Evolutionary conservation across 2,888 invertebrate genomes (phyloP).

Genomic region (Erpobdella octoculata): DNA sequence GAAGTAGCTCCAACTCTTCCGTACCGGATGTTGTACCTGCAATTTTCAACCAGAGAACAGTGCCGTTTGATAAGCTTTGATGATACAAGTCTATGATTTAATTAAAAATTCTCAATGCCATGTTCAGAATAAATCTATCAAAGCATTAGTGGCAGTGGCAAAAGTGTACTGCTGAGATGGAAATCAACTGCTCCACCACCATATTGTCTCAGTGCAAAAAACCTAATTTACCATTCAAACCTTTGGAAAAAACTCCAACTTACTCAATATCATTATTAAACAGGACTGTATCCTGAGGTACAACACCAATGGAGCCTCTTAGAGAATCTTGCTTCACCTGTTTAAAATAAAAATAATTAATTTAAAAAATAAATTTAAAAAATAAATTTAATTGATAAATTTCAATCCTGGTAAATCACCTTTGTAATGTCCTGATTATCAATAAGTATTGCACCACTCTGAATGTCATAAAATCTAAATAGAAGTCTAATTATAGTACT

Average conservation of each 20-base stretch:
- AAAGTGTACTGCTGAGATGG: background rate
- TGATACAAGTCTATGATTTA: no score
- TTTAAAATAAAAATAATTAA: background rate
- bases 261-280: slow-evolving; percentile 83
- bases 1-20: slow-evolving; percentile 72
- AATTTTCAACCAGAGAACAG: background rate
- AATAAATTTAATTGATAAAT: no score
- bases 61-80: background rate
- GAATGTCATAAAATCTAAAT: slow-evolving; percentile 53
- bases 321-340: slow-evolving; percentile 54
- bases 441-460: slow-evolving; percentile 46
- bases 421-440: slow-evolving; percentile 49
- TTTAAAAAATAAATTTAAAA: no score
- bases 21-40: slow-evolving; percentile 81
- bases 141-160: background rate
- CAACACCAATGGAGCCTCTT: slow-evolving; percentile 55
- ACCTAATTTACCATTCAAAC: background rate
- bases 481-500: slow-evolving; percentile 53
- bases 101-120: no score
- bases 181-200: background rate
- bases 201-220: background rate
- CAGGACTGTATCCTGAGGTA: slow-evolving; percentile 74
- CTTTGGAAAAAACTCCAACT: no score
- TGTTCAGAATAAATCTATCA: no score
- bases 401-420: slow-evolving; percentile 35